These are phyloP conservation scores for Sternarchorhynchus goeldii DNA, from an alignment of 2,797 vertebrate genomes.

Conservation along the genomic window DNA sequence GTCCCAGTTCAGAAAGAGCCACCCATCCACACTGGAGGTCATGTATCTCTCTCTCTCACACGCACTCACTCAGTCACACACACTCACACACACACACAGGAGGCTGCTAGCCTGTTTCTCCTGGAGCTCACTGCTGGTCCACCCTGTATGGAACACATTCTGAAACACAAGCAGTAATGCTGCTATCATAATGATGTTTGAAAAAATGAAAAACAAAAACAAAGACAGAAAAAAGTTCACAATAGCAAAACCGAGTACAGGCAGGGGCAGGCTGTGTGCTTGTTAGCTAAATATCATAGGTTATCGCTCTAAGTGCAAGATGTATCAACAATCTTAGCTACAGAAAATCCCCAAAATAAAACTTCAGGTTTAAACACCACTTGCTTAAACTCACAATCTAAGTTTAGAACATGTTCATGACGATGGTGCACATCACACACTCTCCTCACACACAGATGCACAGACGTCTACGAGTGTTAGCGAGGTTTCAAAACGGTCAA, in stretches of 20 bases:
- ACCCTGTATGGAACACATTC: slow-evolving; percentile 29
- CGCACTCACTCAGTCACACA: background rate
- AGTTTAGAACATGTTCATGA: slow-evolving; percentile 55
- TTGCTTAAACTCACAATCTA: slow-evolving; percentile 55
- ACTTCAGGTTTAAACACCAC: slow-evolving; percentile 40
- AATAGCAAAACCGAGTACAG: slow-evolving; percentile 47
- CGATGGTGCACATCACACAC: slow-evolving; percentile 65
- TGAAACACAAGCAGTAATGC: slow-evolving; percentile 48
- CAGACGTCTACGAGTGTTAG: slow-evolving; percentile 72
- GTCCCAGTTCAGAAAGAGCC: slow-evolving; percentile 32
- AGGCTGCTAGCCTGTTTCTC: background rate
- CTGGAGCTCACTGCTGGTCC: slow-evolving; percentile 5
- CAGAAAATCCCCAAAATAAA: slow-evolving; percentile 58
- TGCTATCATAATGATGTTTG: slow-evolving; percentile 37
- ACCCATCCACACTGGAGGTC: slow-evolving; percentile 26
- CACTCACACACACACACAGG: slow-evolving; percentile 2
- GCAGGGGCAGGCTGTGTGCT: slow-evolving; percentile 65
- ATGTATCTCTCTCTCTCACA: background rate
- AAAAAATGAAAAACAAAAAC: slow-evolving; percentile 39
- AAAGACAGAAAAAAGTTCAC: slow-evolving; percentile 53
- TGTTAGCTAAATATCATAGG: slow-evolving; percentile 65
- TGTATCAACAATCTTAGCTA: slow-evolving; percentile 68
- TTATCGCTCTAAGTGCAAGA: slow-evolving; percentile 70
- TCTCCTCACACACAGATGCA: slow-evolving; percentile 28
- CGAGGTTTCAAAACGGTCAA: slow-evolving; percentile 68